These are phyloP conservation scores for Polylopha cassiicola DNA, from an alignment of 2,888 invertebrate species.

Conservation along the genomic window DNA sequence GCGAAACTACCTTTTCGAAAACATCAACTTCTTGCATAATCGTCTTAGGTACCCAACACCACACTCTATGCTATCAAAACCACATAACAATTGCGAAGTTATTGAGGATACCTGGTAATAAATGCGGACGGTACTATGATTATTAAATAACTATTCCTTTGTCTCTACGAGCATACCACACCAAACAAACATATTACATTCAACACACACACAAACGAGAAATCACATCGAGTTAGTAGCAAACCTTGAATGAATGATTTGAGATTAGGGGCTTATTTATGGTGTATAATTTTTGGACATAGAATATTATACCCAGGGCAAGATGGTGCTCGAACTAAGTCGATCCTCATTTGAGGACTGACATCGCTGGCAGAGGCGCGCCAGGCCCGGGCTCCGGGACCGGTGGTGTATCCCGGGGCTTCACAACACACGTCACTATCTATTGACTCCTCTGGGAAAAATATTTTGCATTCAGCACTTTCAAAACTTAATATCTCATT, in stretches of 20 bases:
- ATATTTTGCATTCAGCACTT: not conserved
- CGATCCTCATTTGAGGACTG: constrained; percentile 39
- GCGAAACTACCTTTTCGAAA: constrained; percentile 22
- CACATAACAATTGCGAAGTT: too few relatives aligned
- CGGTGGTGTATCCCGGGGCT: constrained; percentile 32
- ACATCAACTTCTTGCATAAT: not conserved
- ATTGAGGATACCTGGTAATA: too few relatives aligned
- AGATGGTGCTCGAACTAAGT: constrained; percentile 46
- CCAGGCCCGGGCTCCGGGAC: constrained; percentile 37
- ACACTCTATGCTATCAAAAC: too few relatives aligned
- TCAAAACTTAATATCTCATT: not conserved
- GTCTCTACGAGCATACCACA: too few relatives aligned
- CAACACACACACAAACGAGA: too few relatives aligned
- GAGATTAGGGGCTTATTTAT: too few relatives aligned
- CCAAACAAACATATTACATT: too few relatives aligned
- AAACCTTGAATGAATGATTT: too few relatives aligned
- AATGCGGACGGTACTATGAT: too few relatives aligned
- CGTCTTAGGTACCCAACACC: too few relatives aligned
- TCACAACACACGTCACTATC: constrained; percentile 50
- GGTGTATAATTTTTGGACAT: constrained; percentile 1
- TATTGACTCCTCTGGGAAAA: constrained; percentile 44
- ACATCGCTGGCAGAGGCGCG: constrained; percentile 54
- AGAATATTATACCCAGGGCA: constrained; percentile 47
- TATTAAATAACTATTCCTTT: too few relatives aligned
- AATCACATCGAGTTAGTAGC: too few relatives aligned